Evolutionary conservation across 2,797 vertebrate genomes (phyloP), one percentile per base, ranked within the genome.

Genomic region (Cyprinodon diabolis): DNA sequence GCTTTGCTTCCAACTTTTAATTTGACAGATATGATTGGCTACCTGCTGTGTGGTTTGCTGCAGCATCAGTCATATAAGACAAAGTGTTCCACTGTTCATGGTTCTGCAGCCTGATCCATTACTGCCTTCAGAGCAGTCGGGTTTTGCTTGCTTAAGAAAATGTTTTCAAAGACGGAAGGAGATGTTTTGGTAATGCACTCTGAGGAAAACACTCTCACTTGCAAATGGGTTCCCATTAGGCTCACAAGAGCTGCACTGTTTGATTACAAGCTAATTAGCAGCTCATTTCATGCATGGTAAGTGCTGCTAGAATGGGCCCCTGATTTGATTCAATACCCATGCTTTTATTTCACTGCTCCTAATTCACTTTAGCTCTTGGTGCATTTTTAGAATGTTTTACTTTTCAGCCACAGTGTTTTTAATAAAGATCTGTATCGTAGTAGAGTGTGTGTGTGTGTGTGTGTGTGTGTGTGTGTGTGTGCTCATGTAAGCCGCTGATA

Each of bases 231-330:
- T 91, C 89, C 90, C 91, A 93, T 93, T 93, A 93, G 87, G 83
- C 86, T 87, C 86, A 94, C 90, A 93, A 93, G 93, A 91, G 92
- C 90, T 91, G 89, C 87, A 87, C 89, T 90, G 91, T 91, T 90
- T 93, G 90, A 94, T 93, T 93, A 93, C 91, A 90, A 92, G 88
- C 90, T 93, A 93, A 93, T 93, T 94, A 93, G 87, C 91, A 90
- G 88, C 90, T 93, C 90, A 93, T 92, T 93, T 92, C 90, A 92
- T 93, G 91, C 91, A 90, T 92, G 90, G 88, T 87, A 85, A 93
- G 91, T 92, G 89, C 89, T 77, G 77, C 82, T 89, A 80, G 86
- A 92, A 90, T 83, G 84, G 89, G 88, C 73, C 84, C 74, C 86
- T 85, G 83, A 89, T 91, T 92, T 93, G 88, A 93, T 90, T 91